Evolutionary conservation across 2,113 vertebrate genomes (phyloP).

Genomic region (Megaptera novaeangliae): DNA sequence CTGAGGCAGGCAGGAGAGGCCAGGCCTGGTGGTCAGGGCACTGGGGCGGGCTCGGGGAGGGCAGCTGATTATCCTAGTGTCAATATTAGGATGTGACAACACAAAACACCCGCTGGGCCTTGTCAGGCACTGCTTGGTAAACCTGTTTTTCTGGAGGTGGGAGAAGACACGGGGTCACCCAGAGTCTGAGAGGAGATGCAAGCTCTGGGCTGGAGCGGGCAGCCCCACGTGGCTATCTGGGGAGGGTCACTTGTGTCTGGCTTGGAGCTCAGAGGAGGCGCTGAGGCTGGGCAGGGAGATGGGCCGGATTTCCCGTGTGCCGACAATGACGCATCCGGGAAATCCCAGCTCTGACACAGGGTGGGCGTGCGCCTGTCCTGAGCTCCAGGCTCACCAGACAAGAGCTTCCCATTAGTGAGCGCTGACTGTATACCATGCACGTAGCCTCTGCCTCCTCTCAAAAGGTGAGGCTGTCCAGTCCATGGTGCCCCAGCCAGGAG

Average conservation of each 20-base stretch:
- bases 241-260: neutral
- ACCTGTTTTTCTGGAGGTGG: constrained; percentile 63
- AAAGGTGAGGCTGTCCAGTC: neutral
- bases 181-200: fast-evolving
- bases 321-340: neutral
- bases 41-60: neutral
- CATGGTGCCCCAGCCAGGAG: neutral
- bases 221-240: neutral
- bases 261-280: neutral
- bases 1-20: neutral
- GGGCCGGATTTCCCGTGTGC: fast-evolving
- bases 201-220: fast-evolving
- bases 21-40: neutral
- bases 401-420: neutral
- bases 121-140: neutral
- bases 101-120: constrained; percentile 35
- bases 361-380: neutral
- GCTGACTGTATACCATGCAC: fast-evolving
- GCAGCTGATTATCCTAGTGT: constrained; percentile 68
- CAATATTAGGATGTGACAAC: constrained; percentile 63
- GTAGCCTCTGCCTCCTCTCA: too few species aligned
- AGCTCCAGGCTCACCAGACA: neutral
- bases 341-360: neutral
- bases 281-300: neutral
- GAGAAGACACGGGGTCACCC: neutral